Base-by-base conservation (phyloP, 2,113 vertebrate species). In the Vulpes ferrilata region DNA sequence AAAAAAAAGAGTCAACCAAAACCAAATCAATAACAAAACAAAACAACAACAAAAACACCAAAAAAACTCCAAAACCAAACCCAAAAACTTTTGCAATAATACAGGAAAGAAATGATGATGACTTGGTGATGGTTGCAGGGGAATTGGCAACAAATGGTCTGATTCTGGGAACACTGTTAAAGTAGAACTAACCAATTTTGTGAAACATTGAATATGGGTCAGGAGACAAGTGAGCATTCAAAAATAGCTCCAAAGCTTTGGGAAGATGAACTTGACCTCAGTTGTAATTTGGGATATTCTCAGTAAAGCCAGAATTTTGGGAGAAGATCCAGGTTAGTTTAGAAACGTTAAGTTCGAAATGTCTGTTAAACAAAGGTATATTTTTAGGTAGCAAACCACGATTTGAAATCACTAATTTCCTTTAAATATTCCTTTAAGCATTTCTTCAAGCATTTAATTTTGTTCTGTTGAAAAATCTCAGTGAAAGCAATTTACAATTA, bases 381-480 rank as follows among this genome's bases (percentile, higher is more conserved):
- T 43, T 30, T 25, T 95, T 95, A 96, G 69, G 38, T 64, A 81
- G 11, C 79, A 96, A 85, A 76, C 11, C 12, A 55, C 62, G 69
- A 3, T 11, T 84, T 55, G 5, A 25, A 17, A 86, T 38, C 7
- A 15, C 3, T 95, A 0, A 78, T 87, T 97, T 97, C 60, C 53
- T 95, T 30, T 8, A 43, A 43, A 43, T 43, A 43, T 43, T 43
- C 43, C 43, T 43, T 43, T 43, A 43, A 43, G 43, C 43, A 43
- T 43, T 7, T 43, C 43, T 43, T 43, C 43, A 43, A 43, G 5
- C 3, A 48, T 90, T 95, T 94, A 32, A 11, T 9, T 95, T 38
- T 92, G 69, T 55, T 95, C 1, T 38, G 59, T 51, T 67, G 5
- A 85, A 15, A n/a, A 30, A 1, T 38, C 20, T 96, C 1, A 71